Base-by-base conservation (phyloP, 2,113 vertebrate species). In the Grallaria varia region DNA sequence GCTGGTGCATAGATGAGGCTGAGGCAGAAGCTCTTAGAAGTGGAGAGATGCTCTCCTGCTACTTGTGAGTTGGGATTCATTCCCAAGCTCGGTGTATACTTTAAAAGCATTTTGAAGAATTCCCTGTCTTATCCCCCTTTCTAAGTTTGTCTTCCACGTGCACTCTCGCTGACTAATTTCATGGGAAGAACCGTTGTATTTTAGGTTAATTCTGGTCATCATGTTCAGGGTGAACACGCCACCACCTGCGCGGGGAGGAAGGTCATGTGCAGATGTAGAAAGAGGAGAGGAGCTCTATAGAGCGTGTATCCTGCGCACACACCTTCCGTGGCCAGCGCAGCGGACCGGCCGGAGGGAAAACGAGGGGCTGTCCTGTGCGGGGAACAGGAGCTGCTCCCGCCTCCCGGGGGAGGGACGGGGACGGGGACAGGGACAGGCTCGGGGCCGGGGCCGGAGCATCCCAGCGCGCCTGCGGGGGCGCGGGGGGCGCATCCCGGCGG, bases 291-390 rank as follows among this genome's bases (percentile, higher is more conserved):
- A 71, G 10, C 15, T 49, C 20, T 8, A 3, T 12, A 33, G 30
- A 7, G 18, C 35, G 47, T 1, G 6, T 5, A 20, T n/a, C 52
- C 75, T 3, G 5, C 4, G 6, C 2, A 14, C 24, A 28, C 53
- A 60, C n/a, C 72, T 50, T 9, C 3, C 49, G n/a, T 9, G 79
- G 1, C 50, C 84, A n/a, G 12, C 19, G 6, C 44, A 3, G 5
- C 40, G 30, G n/a, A 17, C 3, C 3, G 23, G 6, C 5, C 28
- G 3, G 0, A 2, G 10, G 3, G 10, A 47, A 35, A 55, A 23
- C 11, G 2, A 15, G 14, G 2, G 6, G 9, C 40, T 42, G 27
- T 49, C 40, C 18, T 8, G 33, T 2, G 7, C 31, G 3, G 14
- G 37, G 56, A 9, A 15, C 4, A 21, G 14, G 30, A 58, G 27